Percentiles rank a stretch among this genome's conserved stretches.
phyloP scores from a whole-genome alignment of 1,140 invertebrate species.

The Lanistes nyassanus region DNA sequence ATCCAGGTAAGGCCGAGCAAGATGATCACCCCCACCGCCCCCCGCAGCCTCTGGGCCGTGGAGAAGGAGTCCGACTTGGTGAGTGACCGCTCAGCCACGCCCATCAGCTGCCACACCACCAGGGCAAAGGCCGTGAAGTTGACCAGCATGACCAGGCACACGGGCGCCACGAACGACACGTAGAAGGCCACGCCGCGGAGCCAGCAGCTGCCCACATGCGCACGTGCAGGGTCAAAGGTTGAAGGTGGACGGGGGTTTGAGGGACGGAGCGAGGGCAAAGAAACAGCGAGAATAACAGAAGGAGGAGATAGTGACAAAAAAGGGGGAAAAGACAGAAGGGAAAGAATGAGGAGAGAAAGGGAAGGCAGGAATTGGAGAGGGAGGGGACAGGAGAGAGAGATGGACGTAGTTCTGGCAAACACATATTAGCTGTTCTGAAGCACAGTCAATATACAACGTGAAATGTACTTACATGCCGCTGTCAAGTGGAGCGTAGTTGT shows the following conservation, averaged over 20 bases:
- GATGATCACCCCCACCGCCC: slow-evolving; percentile 69
- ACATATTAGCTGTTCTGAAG: not conserved
- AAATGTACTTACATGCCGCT: slow-evolving; percentile 49
- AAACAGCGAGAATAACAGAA: too few species aligned
- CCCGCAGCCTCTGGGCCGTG: slow-evolving; percentile 64
- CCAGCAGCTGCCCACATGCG: slow-evolving; percentile 61
- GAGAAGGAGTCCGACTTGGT: slow-evolving; percentile 48
- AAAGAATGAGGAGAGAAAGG: too few species aligned
- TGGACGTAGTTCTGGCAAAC: not conserved
- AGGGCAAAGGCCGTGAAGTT: slow-evolving; percentile 68
- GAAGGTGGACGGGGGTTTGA: not conserved
- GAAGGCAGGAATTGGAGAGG: not conserved
- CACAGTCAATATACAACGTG: slow-evolving; percentile 11
- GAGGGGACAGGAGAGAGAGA: not conserved
- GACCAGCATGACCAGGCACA: slow-evolving; percentile 66
- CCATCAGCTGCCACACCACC: slow-evolving; percentile 62
- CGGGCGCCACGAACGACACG: slow-evolving; percentile 67
- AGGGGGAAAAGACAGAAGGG: too few species aligned
- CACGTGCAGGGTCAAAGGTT: not conserved
- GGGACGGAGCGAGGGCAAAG: too few species aligned
- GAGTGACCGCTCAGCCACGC: slow-evolving; percentile 38
- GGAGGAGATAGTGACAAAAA: too few species aligned
- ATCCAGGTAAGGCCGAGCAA: slow-evolving; percentile 72
- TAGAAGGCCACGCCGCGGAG: slow-evolving; percentile 63
- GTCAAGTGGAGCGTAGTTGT: slow-evolving; percentile 54